Conservation (phyloP, 2,797 vertebrate genomes). For the Columba guinea region DNA sequence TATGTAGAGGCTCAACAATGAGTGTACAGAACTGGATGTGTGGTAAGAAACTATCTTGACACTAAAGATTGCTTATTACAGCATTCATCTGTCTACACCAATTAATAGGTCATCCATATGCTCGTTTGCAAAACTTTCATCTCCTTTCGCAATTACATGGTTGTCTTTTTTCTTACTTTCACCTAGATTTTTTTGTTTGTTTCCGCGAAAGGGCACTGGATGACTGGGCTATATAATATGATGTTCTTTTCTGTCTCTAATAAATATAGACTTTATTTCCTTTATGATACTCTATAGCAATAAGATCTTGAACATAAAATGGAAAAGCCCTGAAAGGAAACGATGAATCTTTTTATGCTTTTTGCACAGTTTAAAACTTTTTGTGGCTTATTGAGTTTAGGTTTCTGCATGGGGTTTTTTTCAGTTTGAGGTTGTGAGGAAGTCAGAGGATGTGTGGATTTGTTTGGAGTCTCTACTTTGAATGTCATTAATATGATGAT, state of each 20-base stretch:
- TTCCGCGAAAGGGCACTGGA: background rate
- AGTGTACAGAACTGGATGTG: background rate
- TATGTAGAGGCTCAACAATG: background rate
- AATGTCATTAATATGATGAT: background rate
- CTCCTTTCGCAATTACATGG: background rate
- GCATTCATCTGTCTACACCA: slow-evolving; percentile 1
- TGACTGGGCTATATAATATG: background rate
- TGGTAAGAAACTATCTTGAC: background rate
- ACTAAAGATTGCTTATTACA: background rate
- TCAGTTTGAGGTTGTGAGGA: background rate
- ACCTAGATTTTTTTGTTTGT: background rate
- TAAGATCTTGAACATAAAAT: background rate
- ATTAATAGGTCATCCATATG: background rate
- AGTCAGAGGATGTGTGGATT: background rate
- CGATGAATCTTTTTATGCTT: background rate
- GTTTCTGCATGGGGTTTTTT: background rate
- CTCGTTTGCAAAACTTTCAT: rapidly evolving
- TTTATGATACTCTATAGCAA: rapidly evolving
- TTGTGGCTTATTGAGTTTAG: rapidly evolving
- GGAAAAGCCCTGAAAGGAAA: background rate
- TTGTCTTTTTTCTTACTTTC: background rate
- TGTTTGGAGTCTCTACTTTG: background rate
- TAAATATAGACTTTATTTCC: background rate
- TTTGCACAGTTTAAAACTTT: background rate
- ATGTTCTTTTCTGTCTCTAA: background rate